Conservation (phyloP, 2,797 vertebrate genomes). For the Malacoctenus gilli region DNA sequence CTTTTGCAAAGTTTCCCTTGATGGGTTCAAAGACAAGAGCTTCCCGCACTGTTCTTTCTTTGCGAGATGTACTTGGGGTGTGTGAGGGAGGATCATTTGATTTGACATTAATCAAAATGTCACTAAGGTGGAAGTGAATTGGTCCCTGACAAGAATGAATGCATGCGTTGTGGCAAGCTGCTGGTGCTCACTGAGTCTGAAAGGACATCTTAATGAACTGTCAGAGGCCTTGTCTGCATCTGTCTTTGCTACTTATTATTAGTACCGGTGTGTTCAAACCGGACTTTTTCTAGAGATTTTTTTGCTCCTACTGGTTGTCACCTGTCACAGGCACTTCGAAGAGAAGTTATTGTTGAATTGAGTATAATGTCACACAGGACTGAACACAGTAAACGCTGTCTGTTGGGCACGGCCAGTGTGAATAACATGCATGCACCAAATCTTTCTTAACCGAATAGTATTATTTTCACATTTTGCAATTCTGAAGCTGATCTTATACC, state of each 20-base stretch:
- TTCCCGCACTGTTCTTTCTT: background rate
- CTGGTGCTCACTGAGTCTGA: slow-evolving; percentile 11
- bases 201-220: slow-evolving; percentile 33
- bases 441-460: no score
- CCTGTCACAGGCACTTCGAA: no score
- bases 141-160: slow-evolving; percentile 11
- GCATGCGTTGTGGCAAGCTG: slow-evolving; percentile 6
- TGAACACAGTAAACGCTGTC: background rate
- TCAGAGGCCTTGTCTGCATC: slow-evolving; percentile 9
- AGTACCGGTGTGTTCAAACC: background rate
- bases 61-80: no score
- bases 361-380: background rate
- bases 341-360: background rate
- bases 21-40: slow-evolving; percentile 5
- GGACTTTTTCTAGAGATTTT: background rate
- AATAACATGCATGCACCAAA: no score
- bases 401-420: no score
- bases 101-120: slow-evolving; percentile 32
- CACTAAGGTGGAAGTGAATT: slow-evolving; percentile 13
- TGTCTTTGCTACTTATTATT: background rate
- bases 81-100: slow-evolving; percentile 10
- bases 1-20: background rate
- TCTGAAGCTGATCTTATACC: no score
- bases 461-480: no score
- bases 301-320: background rate